A percentile compares a stretch with the other conserved stretches of the same genome.
phyloP scores from a whole-genome alignment of 2,113 vertebrate genomes.

The Henicopernis longicauda region DNA sequence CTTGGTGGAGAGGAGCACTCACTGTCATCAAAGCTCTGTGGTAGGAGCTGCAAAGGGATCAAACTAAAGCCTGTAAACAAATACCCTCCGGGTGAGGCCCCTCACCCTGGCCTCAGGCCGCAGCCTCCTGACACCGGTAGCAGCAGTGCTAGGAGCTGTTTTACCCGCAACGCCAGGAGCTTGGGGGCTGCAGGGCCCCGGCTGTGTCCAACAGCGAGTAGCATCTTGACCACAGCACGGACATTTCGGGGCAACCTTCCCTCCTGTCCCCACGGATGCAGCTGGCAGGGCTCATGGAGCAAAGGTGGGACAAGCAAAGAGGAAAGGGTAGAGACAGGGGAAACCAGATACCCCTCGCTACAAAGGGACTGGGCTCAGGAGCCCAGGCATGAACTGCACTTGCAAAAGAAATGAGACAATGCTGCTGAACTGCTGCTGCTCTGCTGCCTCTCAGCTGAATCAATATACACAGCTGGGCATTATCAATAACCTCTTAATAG shows the following conservation, averaged over 20 bases:
- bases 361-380: neutral
- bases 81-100: neutral
- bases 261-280: fast-evolving
- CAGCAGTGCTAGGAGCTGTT: neutral
- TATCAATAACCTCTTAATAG: neutral
- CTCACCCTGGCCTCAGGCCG: neutral
- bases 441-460: neutral
- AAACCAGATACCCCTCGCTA: neutral
- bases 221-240: neutral
- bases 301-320: neutral
- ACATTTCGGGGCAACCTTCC: neutral
- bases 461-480: neutral
- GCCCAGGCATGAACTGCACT: neutral
- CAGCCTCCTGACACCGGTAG: fast-evolving
- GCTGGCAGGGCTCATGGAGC: neutral
- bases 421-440: neutral
- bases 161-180: neutral
- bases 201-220: fast-evolving
- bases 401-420: neutral
- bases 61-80: neutral
- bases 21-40: neutral
- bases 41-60: neutral
- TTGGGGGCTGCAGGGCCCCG: neutral
- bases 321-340: too few species aligned
- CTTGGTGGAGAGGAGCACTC: neutral